phyloP scores from a whole-genome alignment of 2,888 invertebrate genomes.

The Pachydiplax longipennis region DNA sequence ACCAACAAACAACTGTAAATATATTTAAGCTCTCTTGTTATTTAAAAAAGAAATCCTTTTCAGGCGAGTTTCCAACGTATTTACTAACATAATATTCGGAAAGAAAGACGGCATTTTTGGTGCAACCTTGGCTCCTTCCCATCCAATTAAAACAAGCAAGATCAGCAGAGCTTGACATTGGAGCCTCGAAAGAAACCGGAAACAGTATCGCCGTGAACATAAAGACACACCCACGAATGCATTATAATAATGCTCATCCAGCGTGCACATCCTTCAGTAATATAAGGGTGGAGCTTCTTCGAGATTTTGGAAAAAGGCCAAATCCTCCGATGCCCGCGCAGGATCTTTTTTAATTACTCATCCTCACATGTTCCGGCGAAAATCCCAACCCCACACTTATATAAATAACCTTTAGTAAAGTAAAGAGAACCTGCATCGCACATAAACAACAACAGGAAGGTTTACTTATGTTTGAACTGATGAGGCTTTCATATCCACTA shows the following conservation, averaged over 20 bases:
- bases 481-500: not conserved
- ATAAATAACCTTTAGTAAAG: not conserved
- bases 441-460: not conserved
- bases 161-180: not conserved
- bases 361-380: not conserved
- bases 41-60: too few relatives aligned
- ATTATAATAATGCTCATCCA: not conserved
- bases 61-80: not conserved
- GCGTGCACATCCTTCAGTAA: not conserved
- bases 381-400: not conserved
- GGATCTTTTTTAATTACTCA: not conserved
- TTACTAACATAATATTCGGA: not conserved
- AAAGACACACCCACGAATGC: not conserved
- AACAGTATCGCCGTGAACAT: not conserved
- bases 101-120: not conserved
- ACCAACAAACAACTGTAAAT: too few relatives aligned
- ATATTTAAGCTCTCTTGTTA: too few relatives aligned
- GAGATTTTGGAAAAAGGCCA: not conserved
- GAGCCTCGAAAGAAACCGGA: not conserved
- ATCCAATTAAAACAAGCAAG: not conserved
- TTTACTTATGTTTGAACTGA: not conserved
- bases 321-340: not conserved
- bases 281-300: not conserved
- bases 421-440: not conserved
- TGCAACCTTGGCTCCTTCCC: not conserved